These are phyloP conservation scores for Xiphorhynchus erythropygius DNA, from an alignment of 2,797 vertebrate genomes.

Conservation along the genomic window DNA sequence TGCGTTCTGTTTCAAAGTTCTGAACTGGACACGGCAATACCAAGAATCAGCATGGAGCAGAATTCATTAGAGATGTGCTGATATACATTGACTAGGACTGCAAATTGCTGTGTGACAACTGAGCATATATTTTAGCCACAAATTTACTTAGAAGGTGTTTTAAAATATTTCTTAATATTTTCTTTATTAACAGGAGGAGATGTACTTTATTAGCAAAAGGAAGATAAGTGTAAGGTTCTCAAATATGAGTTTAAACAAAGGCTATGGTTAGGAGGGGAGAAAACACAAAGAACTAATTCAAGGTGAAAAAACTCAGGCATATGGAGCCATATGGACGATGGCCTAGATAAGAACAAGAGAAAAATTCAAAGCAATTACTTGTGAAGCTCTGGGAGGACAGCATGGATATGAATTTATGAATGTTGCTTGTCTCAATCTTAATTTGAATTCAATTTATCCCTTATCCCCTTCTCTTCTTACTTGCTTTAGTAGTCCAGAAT, in stretches of 20 bases:
- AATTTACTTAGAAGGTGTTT: neutral
- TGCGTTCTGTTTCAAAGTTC: neutral
- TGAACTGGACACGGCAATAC: neutral
- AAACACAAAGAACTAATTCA: conserved; percentile 10
- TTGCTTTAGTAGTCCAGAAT: conserved; percentile 40
- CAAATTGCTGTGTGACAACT: neutral
- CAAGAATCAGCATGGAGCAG: neutral
- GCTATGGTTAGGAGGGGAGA: neutral
- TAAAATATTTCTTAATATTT: neutral
- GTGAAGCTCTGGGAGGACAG: neutral
- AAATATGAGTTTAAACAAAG: neutral
- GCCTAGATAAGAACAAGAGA: conserved; percentile 4
- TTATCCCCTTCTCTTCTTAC: conserved; percentile 25
- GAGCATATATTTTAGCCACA: neutral
- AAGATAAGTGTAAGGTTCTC: neutral
- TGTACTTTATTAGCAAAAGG: neutral
- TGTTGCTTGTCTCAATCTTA: conserved; percentile 14
- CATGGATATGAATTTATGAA: conserved; percentile 44
- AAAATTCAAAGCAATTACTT: conserved; percentile 48
- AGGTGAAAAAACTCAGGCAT: neutral
- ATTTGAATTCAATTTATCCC: conserved; percentile 49
- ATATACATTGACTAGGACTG: neutral
- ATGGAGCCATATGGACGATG: conserved; percentile 7
- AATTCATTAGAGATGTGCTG: neutral
- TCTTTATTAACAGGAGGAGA: neutral